Evolutionary conservation across 2,113 vertebrate species (phyloP).

Genomic region (Pelmatolapia mariae): DNA sequence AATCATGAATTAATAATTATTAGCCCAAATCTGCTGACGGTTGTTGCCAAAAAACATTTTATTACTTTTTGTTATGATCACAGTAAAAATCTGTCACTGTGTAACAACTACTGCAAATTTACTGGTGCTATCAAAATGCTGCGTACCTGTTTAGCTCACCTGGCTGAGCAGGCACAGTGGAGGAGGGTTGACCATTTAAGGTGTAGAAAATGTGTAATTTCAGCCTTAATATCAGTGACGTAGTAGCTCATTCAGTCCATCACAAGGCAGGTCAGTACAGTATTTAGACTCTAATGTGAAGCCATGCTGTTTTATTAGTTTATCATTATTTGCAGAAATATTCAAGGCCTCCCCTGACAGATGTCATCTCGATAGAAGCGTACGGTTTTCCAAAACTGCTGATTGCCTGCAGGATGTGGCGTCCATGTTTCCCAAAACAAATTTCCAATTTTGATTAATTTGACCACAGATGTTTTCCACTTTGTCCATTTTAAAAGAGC

Average conservation of each 20-base stretch:
- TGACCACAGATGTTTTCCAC: not conserved
- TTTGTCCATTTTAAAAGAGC: not conserved
- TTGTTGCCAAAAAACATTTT: not conserved
- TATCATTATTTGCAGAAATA: not conserved
- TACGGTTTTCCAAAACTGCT: not conserved
- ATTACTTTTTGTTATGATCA: not conserved
- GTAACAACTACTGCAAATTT: not conserved
- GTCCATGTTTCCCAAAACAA: not conserved
- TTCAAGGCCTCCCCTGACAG: accelerated
- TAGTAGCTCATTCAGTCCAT: not conserved
- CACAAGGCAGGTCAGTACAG: not conserved
- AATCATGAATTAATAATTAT: not conserved
- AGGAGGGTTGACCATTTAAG: not conserved
- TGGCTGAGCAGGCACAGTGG: not conserved
- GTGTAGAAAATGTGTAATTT: not conserved
- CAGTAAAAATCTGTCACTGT: not conserved
- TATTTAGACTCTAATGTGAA: not conserved
- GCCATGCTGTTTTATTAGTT: not conserved
- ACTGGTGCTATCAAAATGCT: not conserved
- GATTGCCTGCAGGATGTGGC: not conserved
- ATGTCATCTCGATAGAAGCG: too few relatives aligned
- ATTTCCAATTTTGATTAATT: not conserved
- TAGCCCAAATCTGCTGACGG: not conserved
- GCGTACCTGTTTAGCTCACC: not conserved
- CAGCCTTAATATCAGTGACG: not conserved